Evolutionary conservation across 2,888 invertebrate genomes (phyloP).

Genomic region (Clunio marinus): DNA sequence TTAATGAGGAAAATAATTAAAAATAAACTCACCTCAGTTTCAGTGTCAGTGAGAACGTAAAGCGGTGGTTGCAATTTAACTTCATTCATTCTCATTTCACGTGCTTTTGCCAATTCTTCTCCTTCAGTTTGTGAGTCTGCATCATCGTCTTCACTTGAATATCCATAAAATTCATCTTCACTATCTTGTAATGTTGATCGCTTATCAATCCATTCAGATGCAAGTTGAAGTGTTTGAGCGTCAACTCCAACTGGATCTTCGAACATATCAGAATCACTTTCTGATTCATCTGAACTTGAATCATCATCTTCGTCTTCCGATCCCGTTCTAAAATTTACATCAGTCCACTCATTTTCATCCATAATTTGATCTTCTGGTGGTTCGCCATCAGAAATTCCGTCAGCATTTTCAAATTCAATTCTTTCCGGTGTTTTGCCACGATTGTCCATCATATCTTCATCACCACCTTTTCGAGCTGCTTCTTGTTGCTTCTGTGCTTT

Average conservation of each 20-base stretch:
- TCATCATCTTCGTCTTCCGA: slow-evolving; percentile 64
- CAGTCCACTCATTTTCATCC: slow-evolving; percentile 95
- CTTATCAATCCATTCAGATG: slow-evolving; percentile 64
- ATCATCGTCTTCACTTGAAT: slow-evolving; percentile 57
- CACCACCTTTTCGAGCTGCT: neutral
- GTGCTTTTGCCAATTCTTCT: slow-evolving; percentile 62
- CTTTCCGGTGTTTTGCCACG: slow-evolving; percentile 68
- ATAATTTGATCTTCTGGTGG: slow-evolving; percentile 68
- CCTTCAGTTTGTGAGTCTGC: slow-evolving; percentile 72
- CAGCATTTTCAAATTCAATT: slow-evolving; percentile 73
- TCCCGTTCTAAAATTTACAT: slow-evolving; percentile 82
- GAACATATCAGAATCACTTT: slow-evolving; percentile 59
- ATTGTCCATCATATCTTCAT: slow-evolving; percentile 43
- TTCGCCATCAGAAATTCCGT: slow-evolving; percentile 59
- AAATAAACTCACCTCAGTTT: slow-evolving; percentile 63
- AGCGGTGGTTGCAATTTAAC: slow-evolving; percentile 61
- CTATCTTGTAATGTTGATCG: slow-evolving; percentile 53
- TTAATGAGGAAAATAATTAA: slow-evolving; percentile 43
- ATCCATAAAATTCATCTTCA: slow-evolving; percentile 49
- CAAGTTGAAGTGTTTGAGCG: slow-evolving; percentile 63
- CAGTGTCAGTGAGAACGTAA: slow-evolving; percentile 62
- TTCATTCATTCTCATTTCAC: slow-evolving; percentile 64
- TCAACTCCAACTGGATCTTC: slow-evolving; percentile 63
- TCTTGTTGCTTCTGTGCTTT: slow-evolving; percentile 32
- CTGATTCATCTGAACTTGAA: slow-evolving; percentile 55